Evolutionary conservation across 2,113 vertebrate species (phyloP).

Genomic region (Catharus bicknelli): DNA sequence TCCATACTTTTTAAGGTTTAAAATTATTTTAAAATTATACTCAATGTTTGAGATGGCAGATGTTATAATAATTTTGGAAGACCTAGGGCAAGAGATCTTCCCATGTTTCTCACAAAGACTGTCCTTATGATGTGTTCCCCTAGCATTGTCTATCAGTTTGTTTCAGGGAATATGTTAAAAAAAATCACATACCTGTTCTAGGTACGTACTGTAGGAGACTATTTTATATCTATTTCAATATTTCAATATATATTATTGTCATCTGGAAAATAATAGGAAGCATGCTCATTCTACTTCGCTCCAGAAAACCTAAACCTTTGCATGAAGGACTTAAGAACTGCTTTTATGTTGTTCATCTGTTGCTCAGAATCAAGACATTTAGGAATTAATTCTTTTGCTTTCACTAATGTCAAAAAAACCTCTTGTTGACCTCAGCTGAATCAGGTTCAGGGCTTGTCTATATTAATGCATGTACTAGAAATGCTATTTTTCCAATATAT

Average conservation of each 20-base stretch:
- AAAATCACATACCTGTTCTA: neutral
- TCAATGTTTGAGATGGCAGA: neutral
- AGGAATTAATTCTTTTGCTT: neutral
- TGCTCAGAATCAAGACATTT: constrained; percentile 5
- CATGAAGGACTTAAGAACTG: neutral
- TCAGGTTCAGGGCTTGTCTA: neutral
- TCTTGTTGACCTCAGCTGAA: constrained; percentile 1
- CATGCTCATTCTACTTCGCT: constrained; percentile 9
- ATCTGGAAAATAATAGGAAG: neutral
- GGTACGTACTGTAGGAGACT: neutral
- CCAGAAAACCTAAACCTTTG: constrained; percentile 22
- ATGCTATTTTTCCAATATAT: constrained; percentile 13
- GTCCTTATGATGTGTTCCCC: neutral
- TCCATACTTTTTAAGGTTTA: neutral
- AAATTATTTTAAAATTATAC: neutral
- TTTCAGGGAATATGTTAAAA: neutral
- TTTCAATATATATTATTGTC: neutral
- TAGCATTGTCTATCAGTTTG: neutral
- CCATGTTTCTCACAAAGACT: neutral
- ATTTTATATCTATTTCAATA: neutral
- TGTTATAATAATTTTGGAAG: neutral
- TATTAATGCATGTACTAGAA: constrained; percentile 39
- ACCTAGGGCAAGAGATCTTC: neutral
- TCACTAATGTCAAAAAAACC: neutral
- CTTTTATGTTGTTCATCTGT: neutral